Base-by-base conservation (phyloP, 2,113 vertebrate species). In the Myodes glareolus region DNA sequence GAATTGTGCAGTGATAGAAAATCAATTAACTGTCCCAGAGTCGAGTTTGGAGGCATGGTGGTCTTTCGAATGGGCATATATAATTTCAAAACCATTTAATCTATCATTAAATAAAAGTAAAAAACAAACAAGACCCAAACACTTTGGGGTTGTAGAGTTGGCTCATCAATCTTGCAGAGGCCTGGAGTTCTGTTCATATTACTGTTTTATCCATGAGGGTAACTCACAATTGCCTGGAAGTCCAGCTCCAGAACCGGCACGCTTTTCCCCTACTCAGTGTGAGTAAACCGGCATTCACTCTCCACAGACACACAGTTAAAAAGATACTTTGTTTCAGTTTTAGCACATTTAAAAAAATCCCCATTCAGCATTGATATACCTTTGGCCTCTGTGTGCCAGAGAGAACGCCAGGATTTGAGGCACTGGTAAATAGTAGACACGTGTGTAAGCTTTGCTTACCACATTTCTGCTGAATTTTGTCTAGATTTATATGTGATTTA, bases 41-140 rank as follows among this genome's bases (percentile, higher is more conserved):
- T 88, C 65, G 97, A 96, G 67, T 82, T 82, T 23, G 97, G 97
- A 97, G 94, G 97, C 67, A 80, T 67, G 8, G 82, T 95, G 72
- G 67, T 92, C 77, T 96, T 97, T 80, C 94, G 77, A 94, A 94
- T 29, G 63, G 81, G 70, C 14, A 92, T 94, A 97, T 93, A 80
- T 70, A 88, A 95, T 75, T 96, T 92, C 94, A 97, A 97, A 98
- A 97, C 68, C 81, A 92, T 89, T 97, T 98, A 96, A 95, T 97
- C 42, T 76, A 52, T 42, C 95, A 78, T 73, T 70, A 90, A 72
- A 95, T 88, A 77, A n/a, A 97, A 93, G 96, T 88, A 96, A 88
- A 96, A 98, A 50, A 73, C 42, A 47, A n/a, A 50, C 12, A 67
- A 70, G 5, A 98, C 68, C 6, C 23, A 29, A 84, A 42, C 9